A percentile compares a stretch with the other conserved stretches of the same genome.
Conservation (phyloP, 2,888 invertebrate species). For the Drosophila incognita region DNA sequence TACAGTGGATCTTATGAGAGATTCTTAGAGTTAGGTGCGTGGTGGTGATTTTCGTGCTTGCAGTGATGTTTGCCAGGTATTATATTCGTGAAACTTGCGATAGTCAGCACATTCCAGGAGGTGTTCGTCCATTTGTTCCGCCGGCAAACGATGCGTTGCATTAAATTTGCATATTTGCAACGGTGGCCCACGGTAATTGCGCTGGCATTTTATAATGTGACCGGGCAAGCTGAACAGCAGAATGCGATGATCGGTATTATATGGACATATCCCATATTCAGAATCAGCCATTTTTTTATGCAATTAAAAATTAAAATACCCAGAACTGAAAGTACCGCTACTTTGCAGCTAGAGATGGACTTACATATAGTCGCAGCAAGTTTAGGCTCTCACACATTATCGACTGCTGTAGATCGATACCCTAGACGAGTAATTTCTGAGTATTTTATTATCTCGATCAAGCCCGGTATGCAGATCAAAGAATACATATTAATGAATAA, state of each 20-base stretch:
- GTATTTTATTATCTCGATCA: neutral
- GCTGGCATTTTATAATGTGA: constrained; percentile 61
- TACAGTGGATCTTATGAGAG: neutral
- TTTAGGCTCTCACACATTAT: neutral
- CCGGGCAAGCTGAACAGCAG: constrained; percentile 51
- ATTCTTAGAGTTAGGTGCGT: neutral
- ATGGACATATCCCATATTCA: constrained; percentile 57
- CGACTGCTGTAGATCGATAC: neutral
- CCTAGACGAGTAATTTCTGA: neutral
- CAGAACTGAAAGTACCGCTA: constrained; percentile 46
- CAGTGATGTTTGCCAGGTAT: constrained; percentile 52
- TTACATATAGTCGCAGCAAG: neutral
- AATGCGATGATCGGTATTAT: constrained; percentile 54
- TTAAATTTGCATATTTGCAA: constrained; percentile 82
- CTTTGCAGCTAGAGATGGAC: constrained; percentile 10
- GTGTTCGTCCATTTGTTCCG: constrained; percentile 72
- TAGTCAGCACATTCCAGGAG: constrained; percentile 73
- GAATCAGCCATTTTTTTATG: constrained; percentile 35
- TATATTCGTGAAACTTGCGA: constrained; percentile 51
- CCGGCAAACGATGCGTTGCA: constrained; percentile 80
- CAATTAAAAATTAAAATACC: neutral
- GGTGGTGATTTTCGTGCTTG: constrained; percentile 17
- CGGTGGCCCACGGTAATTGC: constrained; percentile 66
- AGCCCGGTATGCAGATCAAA: neutral
- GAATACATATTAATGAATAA: neutral